Evolutionary conservation across 1,140 invertebrate species (phyloP).

Genomic region (Diachasmimorpha longicaudata): DNA sequence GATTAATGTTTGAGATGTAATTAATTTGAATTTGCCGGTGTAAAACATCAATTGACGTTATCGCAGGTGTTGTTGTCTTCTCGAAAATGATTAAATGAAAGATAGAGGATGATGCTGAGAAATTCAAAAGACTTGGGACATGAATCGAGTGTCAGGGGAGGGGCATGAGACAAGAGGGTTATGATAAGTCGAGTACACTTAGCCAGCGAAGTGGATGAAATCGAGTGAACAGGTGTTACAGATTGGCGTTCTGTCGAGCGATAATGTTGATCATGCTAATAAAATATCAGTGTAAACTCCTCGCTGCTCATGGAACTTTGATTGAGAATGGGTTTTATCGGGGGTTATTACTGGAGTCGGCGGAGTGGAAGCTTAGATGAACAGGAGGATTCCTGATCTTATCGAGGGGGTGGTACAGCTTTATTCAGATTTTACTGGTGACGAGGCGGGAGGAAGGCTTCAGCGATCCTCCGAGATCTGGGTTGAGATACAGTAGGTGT

Average conservation of each 20-base stretch:
- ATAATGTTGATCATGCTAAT: neutral
- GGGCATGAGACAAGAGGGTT: neutral
- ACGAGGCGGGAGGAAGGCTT: too few species aligned
- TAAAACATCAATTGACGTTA: neutral
- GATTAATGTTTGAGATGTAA: neutral
- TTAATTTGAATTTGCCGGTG: neutral
- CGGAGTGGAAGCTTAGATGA: too few species aligned
- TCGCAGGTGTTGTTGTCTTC: neutral
- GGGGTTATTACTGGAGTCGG: too few species aligned
- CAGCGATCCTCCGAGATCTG: too few species aligned
- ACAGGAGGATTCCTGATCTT: too few species aligned
- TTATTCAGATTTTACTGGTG: too few species aligned
- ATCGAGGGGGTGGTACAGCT: too few species aligned
- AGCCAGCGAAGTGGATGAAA: neutral
- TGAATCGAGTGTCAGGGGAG: neutral
- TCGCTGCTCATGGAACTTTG: neutral
- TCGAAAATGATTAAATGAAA: neutral
- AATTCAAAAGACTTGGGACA: neutral
- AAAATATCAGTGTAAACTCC: neutral
- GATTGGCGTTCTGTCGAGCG: neutral
- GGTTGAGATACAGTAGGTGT: too few species aligned
- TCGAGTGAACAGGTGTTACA: constrained; percentile 2
- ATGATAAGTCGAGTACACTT: constrained; percentile 2
- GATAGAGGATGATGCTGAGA: neutral
- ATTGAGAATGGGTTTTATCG: neutral